Evolutionary conservation across 2,113 vertebrate genomes (phyloP).

Genomic region (Oreochromis aureus): DNA sequence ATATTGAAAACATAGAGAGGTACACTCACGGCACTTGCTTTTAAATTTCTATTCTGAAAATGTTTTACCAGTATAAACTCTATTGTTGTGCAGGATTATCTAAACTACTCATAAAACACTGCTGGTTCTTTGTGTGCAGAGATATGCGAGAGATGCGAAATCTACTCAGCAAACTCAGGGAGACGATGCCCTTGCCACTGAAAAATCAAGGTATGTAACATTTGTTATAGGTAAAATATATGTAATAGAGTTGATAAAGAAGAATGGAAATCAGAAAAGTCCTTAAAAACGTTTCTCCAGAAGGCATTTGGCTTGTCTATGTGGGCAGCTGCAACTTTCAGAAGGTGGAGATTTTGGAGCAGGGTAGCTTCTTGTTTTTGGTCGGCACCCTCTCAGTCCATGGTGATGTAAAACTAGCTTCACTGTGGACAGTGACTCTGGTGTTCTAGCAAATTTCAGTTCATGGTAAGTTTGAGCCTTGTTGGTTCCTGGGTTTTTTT

Average conservation of each 20-base stretch:
- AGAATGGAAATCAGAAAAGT: background rate
- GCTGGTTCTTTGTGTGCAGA: conserved; percentile 58
- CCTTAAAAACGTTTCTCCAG: background rate
- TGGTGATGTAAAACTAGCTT: background rate
- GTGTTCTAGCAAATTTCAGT: background rate
- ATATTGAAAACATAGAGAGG: conserved; percentile 93
- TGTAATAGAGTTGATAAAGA: background rate
- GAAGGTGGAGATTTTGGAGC: background rate
- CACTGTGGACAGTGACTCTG: background rate
- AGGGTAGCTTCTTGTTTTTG: background rate
- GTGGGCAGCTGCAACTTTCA: background rate
- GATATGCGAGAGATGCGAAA: conserved; percentile 97
- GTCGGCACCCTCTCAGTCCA: background rate
- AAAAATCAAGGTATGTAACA: conserved; percentile 89
- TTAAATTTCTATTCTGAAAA: background rate
- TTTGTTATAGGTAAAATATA: background rate
- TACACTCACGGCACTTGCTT: background rate
- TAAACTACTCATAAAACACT: background rate
- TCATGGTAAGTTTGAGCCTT: background rate
- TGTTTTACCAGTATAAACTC: background rate
- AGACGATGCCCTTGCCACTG: conserved; percentile 96
- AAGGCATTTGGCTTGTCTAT: background rate
- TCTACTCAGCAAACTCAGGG: conserved; percentile 98
- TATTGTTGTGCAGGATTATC: background rate
- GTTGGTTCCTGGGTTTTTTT: background rate